A percentile compares a stretch with the other conserved stretches of the same genome.
These are phyloP conservation scores for Oxystoma pomonae DNA, from an alignment of 2,888 invertebrate genomes.

Conservation along the genomic window DNA sequence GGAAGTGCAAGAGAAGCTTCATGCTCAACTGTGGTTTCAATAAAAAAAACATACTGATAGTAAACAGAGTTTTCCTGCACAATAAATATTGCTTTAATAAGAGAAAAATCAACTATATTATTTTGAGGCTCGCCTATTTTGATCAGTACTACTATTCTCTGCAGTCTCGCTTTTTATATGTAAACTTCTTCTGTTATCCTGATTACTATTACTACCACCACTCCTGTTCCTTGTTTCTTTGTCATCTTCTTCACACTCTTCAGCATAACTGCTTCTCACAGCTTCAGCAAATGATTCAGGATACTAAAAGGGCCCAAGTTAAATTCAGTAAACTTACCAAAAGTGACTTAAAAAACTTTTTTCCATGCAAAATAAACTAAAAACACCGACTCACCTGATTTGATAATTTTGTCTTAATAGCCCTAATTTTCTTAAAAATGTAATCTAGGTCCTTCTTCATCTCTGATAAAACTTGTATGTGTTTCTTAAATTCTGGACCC, in stretches of 20 bases:
- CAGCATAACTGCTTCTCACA: slow-evolving; percentile 42
- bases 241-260: slow-evolving; percentile 42
- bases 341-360: no score
- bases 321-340: no score
- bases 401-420: slow-evolving; percentile 73
- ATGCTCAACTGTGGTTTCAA: no score
- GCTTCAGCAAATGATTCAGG: slow-evolving; percentile 64
- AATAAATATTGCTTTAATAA: no score
- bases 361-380: no score
- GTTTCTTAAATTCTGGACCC: slow-evolving; percentile 83
- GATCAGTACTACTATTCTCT: slow-evolving; percentile 21
- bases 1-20: no score
- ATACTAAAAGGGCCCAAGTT: slow-evolving; percentile 46
- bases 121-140: slow-evolving; percentile 32
- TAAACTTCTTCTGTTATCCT: slow-evolving; percentile 31
- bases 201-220: slow-evolving; percentile 15
- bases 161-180: slow-evolving; percentile 28
- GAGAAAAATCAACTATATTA: no score
- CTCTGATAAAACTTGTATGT: slow-evolving; percentile 79
- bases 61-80: no score
- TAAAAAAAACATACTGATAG: no score
- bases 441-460: slow-evolving; percentile 95
- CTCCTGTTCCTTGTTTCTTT: slow-evolving; percentile 16
- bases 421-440: slow-evolving; percentile 87
- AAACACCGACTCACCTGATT: slow-evolving; percentile 49